Evolutionary conservation across 2,797 vertebrate species (phyloP).

Genomic region (Coracias cyanogaster): DNA sequence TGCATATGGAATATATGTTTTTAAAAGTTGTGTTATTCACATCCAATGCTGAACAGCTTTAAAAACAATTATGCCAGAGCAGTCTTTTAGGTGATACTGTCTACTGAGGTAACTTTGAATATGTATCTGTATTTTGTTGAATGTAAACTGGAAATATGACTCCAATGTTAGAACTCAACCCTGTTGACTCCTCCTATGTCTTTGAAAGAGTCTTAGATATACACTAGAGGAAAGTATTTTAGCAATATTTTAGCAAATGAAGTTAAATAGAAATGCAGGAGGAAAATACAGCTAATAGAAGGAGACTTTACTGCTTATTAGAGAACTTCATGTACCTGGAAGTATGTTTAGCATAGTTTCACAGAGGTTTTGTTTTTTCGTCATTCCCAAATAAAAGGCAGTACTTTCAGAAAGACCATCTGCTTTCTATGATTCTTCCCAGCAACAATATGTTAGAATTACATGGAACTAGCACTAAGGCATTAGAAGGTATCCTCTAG

Average conservation of each 20-base stretch:
- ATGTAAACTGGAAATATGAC: not conserved
- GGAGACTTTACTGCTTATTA: not conserved
- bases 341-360: not conserved
- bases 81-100: not conserved
- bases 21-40: not conserved
- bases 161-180: not conserved
- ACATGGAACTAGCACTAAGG: not conserved
- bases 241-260: not conserved
- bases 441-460: not conserved
- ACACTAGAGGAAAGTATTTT: not conserved
- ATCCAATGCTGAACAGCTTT: not conserved
- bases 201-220: not conserved
- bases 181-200: not conserved
- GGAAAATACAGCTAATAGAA: not conserved
- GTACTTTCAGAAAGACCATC: not conserved
- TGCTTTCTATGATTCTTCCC: not conserved
- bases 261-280: not conserved
- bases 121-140: not conserved
- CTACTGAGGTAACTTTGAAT: not conserved
- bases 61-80: not conserved
- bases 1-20: not conserved
- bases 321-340: accelerated
- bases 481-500: not conserved
- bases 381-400: not conserved
- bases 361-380: not conserved